Base-by-base conservation (phyloP, 2,888 invertebrate genomes). In the Geophilus truncorum region DNA sequence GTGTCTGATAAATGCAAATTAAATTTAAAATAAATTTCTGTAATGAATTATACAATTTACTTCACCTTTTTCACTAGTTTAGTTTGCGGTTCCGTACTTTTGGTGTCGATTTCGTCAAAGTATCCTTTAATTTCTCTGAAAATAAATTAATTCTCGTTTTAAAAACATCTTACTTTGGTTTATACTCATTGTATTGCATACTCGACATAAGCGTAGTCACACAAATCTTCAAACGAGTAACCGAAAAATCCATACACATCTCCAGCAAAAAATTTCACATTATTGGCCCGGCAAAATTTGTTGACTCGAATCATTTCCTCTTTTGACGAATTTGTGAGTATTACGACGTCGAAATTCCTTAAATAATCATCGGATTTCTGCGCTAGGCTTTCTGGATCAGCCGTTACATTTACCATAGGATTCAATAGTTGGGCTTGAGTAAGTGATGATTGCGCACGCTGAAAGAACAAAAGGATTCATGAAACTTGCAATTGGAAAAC, bases 211-310 rank as follows among this genome's bases (percentile, higher is more conserved):
- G 92, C 91, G 85, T 96, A 96, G 80, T 92, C 91, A 77, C 93
- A 92, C 77, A 98, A 90, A 88, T 98, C 97, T 15, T 94, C 91
- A 86, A 97, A 95, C 86, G 93, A 92, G 87, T 92, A 98, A 0
- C 97, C 98, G 88, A 94, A 94, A 89, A 92, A 93, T 70, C 98
- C 98, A 92, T 94, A 96, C 12, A 96, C 94, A 87, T 96, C 95
- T 0, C 95, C 95, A 84, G 93, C 92, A 84, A 96, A 93, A 85
- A 98, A 95, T 85, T 95, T 93, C 25, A 94, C 90, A 75, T 91
- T 91, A 78, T 90, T 90, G 80, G 92, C 90, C 12, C 93, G 90
- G 85, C 95, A 95, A 70, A 92, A 90, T 34, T 91, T 89, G 87
- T 96, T 93, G 40, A 97, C 91, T 82, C 92, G 91, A 80, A 92